Conservation (phyloP, 2,113 vertebrate species). For the Triplophysa siluroides region DNA sequence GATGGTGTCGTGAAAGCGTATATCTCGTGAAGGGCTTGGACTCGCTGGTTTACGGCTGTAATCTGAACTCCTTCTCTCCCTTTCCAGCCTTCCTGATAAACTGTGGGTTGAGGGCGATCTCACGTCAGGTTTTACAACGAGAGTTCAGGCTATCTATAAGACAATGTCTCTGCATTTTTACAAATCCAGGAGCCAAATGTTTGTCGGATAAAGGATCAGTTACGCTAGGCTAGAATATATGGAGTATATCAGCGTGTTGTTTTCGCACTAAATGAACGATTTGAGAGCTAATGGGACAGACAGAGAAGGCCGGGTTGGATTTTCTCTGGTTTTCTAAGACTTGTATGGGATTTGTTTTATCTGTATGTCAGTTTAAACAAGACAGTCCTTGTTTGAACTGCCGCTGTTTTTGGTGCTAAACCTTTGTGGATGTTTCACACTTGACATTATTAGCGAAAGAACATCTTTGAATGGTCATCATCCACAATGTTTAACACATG, state of each 20-base stretch:
- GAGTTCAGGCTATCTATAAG: background rate
- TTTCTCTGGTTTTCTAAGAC: slow-evolving; percentile 25
- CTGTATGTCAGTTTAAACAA: slow-evolving; percentile 8
- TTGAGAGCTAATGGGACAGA: slow-evolving; percentile 25
- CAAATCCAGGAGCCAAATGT: slow-evolving; percentile 3
- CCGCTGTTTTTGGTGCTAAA: background rate
- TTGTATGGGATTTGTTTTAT: slow-evolving; percentile 22
- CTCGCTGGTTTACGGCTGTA: slow-evolving; percentile 2
- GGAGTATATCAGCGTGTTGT: slow-evolving; percentile 20
- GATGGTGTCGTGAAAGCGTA: slow-evolving; percentile 4
- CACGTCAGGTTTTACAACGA: slow-evolving; percentile 13
- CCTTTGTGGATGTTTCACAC: background rate
- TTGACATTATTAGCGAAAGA: too few species aligned
- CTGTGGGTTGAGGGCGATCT: background rate
- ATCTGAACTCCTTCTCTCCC: slow-evolving; percentile 23
- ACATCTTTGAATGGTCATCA: too few species aligned
- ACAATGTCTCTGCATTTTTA: background rate
- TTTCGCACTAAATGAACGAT: slow-evolving; percentile 30
- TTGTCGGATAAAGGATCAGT: slow-evolving; percentile 13
- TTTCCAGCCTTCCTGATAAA: slow-evolving; percentile 26
- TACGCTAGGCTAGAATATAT: slow-evolving; percentile 10
- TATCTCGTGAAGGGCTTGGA: slow-evolving; percentile 18
- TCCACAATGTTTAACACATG: too few species aligned
- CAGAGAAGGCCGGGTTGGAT: slow-evolving; percentile 5
- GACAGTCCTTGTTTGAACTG: slow-evolving; percentile 3